Conservation (phyloP, 1,140 invertebrate genomes). For the Drosophila micromelanica region DNA sequence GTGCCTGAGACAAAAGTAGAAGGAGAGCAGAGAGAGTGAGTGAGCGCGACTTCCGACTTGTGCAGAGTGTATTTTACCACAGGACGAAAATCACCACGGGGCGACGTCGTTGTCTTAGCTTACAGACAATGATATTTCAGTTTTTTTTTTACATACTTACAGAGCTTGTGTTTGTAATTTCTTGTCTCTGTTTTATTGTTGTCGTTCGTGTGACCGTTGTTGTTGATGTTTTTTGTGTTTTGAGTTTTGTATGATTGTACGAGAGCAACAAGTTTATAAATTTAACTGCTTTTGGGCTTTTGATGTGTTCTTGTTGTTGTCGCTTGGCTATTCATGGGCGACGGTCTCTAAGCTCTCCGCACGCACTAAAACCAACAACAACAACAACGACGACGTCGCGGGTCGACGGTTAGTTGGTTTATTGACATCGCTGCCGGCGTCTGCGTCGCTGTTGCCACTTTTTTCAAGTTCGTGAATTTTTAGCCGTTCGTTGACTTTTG, state of each 20-base stretch:
- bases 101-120: neutral
- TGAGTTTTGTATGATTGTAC: constrained; percentile 13
- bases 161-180: constrained; percentile 7
- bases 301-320: constrained; percentile 13
- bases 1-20: neutral
- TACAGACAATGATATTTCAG: neutral
- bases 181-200: constrained; percentile 13
- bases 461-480: constrained; percentile 82
- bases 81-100: constrained; percentile 8
- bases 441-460: constrained; percentile 33
- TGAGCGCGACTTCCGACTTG: constrained; percentile 39
- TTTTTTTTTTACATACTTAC: neutral
- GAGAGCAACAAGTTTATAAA: constrained; percentile 45
- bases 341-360: constrained; percentile 27
- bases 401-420: constrained; percentile 78
- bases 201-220: constrained; percentile 7
- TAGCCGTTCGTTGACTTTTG: constrained; percentile 80
- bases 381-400: constrained; percentile 29
- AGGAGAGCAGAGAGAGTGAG: constrained; percentile 14
- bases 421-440: constrained; percentile 66
- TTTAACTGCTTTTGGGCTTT: constrained; percentile 33
- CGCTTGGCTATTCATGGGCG: constrained; percentile 59
- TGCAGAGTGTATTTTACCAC: constrained; percentile 22
- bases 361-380: constrained; percentile 18
- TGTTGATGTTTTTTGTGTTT: neutral